Conservation (phyloP, 2,797 vertebrate genomes). For the Bradypodion ventrale region DNA sequence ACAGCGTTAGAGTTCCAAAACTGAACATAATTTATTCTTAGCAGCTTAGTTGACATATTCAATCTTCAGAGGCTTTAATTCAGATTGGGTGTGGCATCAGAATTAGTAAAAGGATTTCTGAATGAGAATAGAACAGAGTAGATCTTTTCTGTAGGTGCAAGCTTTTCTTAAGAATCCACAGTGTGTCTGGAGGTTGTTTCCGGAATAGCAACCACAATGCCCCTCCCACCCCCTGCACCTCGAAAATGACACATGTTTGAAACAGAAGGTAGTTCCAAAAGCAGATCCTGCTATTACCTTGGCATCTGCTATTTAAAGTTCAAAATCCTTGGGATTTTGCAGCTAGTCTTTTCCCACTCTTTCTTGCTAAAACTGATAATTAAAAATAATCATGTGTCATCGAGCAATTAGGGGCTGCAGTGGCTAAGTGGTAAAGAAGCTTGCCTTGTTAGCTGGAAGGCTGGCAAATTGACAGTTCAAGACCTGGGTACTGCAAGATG, state of each 20-base stretch:
- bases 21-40: constrained; percentile 6
- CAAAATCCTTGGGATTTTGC: not conserved
- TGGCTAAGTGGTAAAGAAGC: too few relatives aligned
- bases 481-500: too few relatives aligned
- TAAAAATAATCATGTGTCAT: too few relatives aligned
- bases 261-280: not conserved
- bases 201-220: not conserved
- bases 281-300: too few relatives aligned
- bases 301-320: not conserved
- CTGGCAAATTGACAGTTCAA: too few relatives aligned
- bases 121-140: not conserved
- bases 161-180: not conserved
- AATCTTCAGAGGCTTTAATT: constrained; percentile 5
- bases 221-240: too few relatives aligned
- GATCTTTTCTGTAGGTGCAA: not conserved
- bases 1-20: constrained; percentile 38
- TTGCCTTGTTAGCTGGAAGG: too few relatives aligned
- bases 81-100: not conserved
- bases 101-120: constrained; percentile 14
- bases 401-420: too few relatives aligned
- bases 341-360: too few relatives aligned
- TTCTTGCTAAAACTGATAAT: too few relatives aligned
- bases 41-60: constrained; percentile 7
- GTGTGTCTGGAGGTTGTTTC: not conserved
- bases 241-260: not conserved